These are phyloP conservation scores for Nebria ingens DNA, from an alignment of 1,140 invertebrate genomes.

Conservation along the genomic window DNA sequence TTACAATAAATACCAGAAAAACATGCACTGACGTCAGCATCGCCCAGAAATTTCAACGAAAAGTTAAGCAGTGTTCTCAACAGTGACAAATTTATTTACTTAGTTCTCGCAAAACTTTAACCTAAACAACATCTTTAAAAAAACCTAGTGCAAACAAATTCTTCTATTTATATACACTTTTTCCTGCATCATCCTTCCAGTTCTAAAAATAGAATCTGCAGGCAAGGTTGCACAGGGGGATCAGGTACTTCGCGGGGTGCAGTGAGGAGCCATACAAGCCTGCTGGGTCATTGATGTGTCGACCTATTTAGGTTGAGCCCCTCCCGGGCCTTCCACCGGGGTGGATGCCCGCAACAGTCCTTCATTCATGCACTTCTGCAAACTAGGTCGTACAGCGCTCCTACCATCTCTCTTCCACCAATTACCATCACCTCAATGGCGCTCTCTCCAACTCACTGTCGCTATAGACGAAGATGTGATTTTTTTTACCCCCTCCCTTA, in stretches of 20 bases:
- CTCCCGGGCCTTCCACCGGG: background rate
- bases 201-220: background rate
- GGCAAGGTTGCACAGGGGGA: background rate
- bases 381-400: background rate
- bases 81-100: no score
- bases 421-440: background rate
- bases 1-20: no score
- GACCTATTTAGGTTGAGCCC: background rate
- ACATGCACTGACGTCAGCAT: no score
- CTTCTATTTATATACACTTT: no score
- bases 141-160: no score
- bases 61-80: no score
- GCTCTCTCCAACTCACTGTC: background rate
- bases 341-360: background rate
- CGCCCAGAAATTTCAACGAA: no score
- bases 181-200: background rate
- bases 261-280: background rate
- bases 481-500: background rate
- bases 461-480: background rate
- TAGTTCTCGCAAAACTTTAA: no score
- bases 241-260: background rate
- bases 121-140: no score
- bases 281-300: constrained; percentile 4
- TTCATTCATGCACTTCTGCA: constrained; percentile 3
- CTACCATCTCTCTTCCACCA: background rate